Conservation (phyloP, 2,888 invertebrate genomes). For the Aleiodes leptofemur region DNA sequence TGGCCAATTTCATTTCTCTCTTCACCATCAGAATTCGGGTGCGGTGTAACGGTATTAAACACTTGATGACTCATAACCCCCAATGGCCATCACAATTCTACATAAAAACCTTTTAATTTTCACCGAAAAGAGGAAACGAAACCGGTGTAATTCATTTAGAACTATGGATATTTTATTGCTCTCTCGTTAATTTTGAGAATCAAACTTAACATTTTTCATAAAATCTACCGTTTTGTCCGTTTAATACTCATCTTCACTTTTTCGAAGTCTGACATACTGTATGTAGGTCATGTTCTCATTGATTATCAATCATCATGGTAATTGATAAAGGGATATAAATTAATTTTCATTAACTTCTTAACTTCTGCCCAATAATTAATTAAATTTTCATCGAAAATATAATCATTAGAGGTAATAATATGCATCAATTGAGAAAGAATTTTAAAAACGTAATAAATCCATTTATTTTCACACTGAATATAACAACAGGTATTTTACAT, state of each 20-base stretch:
- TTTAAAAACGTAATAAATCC: conserved; percentile 52
- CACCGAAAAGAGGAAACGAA: no score
- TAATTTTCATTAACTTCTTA: no score
- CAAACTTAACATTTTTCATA: background rate
- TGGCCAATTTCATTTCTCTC: conserved; percentile 14
- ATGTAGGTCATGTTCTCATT: background rate
- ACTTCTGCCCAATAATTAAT: no score
- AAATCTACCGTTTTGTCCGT: background rate
- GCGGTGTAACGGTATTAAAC: conserved; percentile 41
- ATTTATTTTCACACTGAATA: conserved; percentile 51
- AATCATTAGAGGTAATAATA: background rate
- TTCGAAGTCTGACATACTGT: background rate
- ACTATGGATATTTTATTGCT: no score
- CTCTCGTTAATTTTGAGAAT: background rate
- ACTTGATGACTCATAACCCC: conserved; percentile 40
- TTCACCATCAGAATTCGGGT: conserved; percentile 32
- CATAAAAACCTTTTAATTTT: no score
- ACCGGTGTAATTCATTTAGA: no score
- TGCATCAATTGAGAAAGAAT: conserved; percentile 25
- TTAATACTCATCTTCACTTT: no score
- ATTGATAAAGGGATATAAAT: no score
- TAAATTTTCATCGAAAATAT: no score
- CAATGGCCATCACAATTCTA: background rate
- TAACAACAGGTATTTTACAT: conserved; percentile 51
- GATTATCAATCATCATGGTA: no score